These are phyloP conservation scores for Notarius lentiginosus DNA, from an alignment of 2,113 vertebrate genomes.

Conservation along the genomic window DNA sequence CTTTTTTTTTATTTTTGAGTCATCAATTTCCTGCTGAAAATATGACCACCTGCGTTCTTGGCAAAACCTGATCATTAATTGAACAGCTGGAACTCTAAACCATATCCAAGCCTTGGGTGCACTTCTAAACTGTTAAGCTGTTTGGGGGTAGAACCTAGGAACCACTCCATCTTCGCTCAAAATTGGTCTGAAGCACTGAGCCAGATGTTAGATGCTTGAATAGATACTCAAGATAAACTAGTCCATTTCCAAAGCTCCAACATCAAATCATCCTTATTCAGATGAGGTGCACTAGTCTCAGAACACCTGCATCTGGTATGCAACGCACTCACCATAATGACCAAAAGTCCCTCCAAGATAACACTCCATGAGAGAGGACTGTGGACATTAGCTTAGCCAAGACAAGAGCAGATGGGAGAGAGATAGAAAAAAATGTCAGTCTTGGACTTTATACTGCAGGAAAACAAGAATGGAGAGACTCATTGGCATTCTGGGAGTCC, in stretches of 20 bases:
- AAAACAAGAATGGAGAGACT: constrained; percentile 48
- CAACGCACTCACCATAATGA: not conserved
- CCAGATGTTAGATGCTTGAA: not conserved
- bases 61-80: constrained; percentile 8
- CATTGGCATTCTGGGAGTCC: constrained; percentile 70
- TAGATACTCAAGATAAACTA: not conserved
- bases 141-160: not conserved
- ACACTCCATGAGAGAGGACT: not conserved
- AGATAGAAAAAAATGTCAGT: constrained; percentile 16
- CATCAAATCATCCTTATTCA: not conserved
- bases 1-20: not conserved
- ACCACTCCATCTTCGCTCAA: not conserved
- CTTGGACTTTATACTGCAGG: constrained; percentile 30
- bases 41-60: not conserved
- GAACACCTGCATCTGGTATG: not conserved
- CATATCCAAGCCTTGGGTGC: not conserved
- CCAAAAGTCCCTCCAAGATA: not conserved
- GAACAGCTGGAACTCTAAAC: not conserved
- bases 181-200: not conserved
- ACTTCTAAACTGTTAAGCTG: not conserved
- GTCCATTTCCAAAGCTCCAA: not conserved
- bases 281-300: not conserved
- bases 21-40: not conserved
- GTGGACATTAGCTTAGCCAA: not conserved
- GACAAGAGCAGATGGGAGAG: not conserved